phyloP scores from a whole-genome alignment of 1,140 invertebrate genomes.

The Scaptomyza pallida region DNA sequence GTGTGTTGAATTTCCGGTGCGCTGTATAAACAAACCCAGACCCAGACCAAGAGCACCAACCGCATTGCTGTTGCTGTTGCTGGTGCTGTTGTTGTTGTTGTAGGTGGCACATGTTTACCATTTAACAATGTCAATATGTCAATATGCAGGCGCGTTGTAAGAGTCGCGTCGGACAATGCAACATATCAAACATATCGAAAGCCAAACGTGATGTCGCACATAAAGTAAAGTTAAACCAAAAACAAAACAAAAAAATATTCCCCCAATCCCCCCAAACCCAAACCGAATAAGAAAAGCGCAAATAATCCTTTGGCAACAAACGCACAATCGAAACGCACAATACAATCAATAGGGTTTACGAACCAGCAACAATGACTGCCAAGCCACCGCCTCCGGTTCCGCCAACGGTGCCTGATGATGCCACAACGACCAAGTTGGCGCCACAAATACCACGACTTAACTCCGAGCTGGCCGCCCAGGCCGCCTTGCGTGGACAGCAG shows the following conservation, averaged over 20 bases:
- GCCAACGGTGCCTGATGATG: slow-evolving; percentile 52
- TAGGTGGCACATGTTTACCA: slow-evolving; percentile 49
- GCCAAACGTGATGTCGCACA: slow-evolving; percentile 56
- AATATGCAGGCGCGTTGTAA: slow-evolving; percentile 52
- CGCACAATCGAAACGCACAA: slow-evolving; percentile 54
- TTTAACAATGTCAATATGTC: slow-evolving; percentile 77
- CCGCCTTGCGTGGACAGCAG: slow-evolving; percentile 76
- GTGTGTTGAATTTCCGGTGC: slow-evolving; percentile 74
- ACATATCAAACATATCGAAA: slow-evolving; percentile 35
- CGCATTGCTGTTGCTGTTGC: slow-evolving; percentile 1
- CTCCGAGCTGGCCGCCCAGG: slow-evolving; percentile 80
- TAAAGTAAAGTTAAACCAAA: slow-evolving; percentile 44
- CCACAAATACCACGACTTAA: slow-evolving; percentile 80
- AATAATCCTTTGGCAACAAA: slow-evolving; percentile 8
- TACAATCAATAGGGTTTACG: background rate
- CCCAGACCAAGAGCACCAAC: slow-evolving; percentile 40
- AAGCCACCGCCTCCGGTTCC: slow-evolving; percentile 68
- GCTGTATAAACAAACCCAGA: slow-evolving; percentile 80
- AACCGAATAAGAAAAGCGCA: background rate
- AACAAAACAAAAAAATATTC: slow-evolving; percentile 7
- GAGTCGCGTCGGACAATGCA: slow-evolving; percentile 39
- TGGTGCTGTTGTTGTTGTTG: background rate
- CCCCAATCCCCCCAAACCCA: slow-evolving; percentile 4
- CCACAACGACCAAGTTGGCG: slow-evolving; percentile 63
- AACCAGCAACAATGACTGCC: slow-evolving; percentile 51